phyloP scores from a whole-genome alignment of 2,888 invertebrate species.

The Drosophila buzzatii region DNA sequence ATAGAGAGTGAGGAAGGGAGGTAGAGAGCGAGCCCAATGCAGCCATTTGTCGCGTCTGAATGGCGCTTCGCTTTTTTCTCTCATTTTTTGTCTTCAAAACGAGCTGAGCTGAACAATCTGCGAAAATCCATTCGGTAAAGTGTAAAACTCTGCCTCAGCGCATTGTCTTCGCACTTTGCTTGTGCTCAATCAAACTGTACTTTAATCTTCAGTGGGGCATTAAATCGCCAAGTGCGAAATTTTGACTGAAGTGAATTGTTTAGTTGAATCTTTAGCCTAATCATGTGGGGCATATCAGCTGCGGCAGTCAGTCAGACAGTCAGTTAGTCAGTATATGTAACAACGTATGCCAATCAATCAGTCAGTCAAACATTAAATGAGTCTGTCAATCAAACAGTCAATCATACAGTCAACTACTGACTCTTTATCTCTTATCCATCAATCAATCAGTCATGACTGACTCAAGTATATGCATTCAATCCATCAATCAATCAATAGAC shows the following conservation, averaged over 20 bases:
- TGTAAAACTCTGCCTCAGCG: conserved; percentile 9
- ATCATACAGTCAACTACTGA: too few relatives aligned
- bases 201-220: background rate
- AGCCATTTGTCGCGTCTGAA: conserved; percentile 51
- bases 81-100: conserved; percentile 28
- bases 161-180: conserved; percentile 5
- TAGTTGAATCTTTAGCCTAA: background rate
- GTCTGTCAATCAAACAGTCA: background rate
- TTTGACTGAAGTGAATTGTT: background rate
- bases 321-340: too few relatives aligned
- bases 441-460: too few relatives aligned
- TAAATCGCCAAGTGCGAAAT: conserved; percentile 1
- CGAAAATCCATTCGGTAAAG: conserved; percentile 1
- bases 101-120: conserved; percentile 20
- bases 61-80: conserved; percentile 32
- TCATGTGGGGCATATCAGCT: background rate
- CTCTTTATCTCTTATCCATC: too few relatives aligned
- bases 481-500: too few relatives aligned
- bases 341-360: background rate
- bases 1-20: background rate
- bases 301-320: background rate
- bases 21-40: conserved; percentile 5
- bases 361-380: background rate
- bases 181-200: conserved; percentile 1
- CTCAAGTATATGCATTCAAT: too few relatives aligned